Evolutionary conservation across 2,113 vertebrate species (phyloP).

Genomic region (Cervus canadensis): DNA sequence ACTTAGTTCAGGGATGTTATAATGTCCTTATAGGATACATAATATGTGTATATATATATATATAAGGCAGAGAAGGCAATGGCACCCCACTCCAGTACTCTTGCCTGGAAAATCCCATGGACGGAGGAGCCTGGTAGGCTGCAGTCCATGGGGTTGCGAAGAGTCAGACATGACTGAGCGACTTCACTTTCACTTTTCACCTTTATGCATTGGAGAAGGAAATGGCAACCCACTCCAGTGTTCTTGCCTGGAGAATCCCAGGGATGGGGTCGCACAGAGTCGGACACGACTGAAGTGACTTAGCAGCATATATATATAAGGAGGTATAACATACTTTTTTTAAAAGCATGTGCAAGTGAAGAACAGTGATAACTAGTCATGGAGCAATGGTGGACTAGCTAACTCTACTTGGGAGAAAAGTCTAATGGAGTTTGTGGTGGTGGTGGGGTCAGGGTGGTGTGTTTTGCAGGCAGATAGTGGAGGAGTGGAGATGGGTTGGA

Average conservation of each 20-base stretch:
- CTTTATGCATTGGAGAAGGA: no score
- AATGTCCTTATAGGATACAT: background rate
- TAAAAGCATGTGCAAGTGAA: background rate
- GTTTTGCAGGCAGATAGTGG: background rate
- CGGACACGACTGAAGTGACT: no score
- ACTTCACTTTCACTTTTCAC: no score
- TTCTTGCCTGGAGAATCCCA: no score
- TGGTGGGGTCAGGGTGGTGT: rapidly evolving
- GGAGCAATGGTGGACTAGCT: background rate
- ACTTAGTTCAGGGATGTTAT: background rate
- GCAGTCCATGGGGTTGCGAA: no score
- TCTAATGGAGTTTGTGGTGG: background rate
- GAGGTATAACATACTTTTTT: background rate
- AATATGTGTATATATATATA: background rate
- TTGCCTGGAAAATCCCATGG: no score
- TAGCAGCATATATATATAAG: background rate
- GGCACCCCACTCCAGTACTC: no score
- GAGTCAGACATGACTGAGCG: no score
- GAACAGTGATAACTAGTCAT: background rate
- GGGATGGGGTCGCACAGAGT: no score
- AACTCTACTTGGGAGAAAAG: background rate
- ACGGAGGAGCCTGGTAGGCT: no score
- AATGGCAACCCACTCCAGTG: no score
- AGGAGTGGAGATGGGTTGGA: background rate
- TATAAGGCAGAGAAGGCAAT: no score